Conservation (phyloP, 2,113 vertebrate species). For the Barbus barbus region DNA sequence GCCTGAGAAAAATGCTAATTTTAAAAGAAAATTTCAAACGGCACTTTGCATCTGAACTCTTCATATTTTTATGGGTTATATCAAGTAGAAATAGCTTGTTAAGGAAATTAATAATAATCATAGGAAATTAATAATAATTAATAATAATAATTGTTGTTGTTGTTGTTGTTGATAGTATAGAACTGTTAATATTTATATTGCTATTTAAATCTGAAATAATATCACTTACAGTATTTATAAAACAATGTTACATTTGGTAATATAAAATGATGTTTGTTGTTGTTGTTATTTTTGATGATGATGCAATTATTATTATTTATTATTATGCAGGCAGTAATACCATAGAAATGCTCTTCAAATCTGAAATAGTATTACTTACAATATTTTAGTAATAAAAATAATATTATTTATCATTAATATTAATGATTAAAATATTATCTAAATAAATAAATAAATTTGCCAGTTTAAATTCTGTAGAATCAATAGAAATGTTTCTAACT, state of each 20-base stretch:
- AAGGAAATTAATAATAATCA: too few relatives aligned
- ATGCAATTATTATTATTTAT: background rate
- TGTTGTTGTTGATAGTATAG: background rate
- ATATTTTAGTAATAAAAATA: too few relatives aligned
- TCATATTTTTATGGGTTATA: too few relatives aligned
- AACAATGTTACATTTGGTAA: background rate
- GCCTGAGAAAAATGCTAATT: too few relatives aligned
- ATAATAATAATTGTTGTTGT: too few relatives aligned
- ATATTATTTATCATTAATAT: background rate
- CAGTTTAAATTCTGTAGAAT: background rate
- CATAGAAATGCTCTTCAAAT: too few relatives aligned
- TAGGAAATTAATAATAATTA: too few relatives aligned
- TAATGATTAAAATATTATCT: background rate
- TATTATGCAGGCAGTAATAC: background rate
- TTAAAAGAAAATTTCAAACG: too few relatives aligned
- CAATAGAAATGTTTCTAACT: background rate
- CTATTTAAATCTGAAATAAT: background rate
- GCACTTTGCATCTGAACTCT: too few relatives aligned
- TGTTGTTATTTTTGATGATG: background rate
- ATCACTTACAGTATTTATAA: background rate
- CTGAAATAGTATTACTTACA: too few relatives aligned
- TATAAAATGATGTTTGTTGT: background rate
- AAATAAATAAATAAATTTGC: background rate
- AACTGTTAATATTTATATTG: background rate
- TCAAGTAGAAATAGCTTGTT: too few relatives aligned